Percentiles rank a stretch among this genome's conserved stretches.
phyloP scores from a whole-genome alignment of 2,113 vertebrate genomes.

The Dinomys branickii region DNA sequence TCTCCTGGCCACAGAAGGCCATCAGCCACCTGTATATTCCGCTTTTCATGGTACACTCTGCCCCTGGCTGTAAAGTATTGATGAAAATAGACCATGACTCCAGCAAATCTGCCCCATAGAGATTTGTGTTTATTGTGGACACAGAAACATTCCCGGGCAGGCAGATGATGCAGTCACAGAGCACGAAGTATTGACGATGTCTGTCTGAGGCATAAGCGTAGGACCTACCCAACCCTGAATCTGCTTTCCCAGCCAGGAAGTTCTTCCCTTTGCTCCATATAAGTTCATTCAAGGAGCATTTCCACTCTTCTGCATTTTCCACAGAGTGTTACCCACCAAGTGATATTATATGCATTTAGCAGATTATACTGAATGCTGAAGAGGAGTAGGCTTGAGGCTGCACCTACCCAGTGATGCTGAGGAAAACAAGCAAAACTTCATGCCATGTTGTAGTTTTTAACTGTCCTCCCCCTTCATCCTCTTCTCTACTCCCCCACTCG shows the following conservation, averaged over 20 bases:
- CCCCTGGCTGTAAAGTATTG: not conserved
- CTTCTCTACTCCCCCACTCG: not conserved
- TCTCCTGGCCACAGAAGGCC: not conserved
- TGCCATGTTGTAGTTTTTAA: not conserved
- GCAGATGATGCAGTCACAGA: not conserved
- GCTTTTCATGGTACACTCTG: not conserved
- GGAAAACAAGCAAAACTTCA: not conserved
- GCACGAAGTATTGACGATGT: no score
- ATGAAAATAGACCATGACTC: not conserved
- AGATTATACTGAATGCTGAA: not conserved
- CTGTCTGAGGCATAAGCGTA: no score
- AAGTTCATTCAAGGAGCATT: not conserved
- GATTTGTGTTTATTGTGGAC: not conserved
- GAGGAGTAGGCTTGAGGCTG: not conserved
- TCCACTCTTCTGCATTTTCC: not conserved
- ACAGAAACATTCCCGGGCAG: not conserved
- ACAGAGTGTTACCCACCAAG: not conserved
- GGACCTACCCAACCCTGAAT: not conserved
- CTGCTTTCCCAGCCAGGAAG: not conserved
- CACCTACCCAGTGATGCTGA: not conserved
- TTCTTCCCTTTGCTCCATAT: not conserved
- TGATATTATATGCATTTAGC: not conserved
- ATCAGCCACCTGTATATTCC: not conserved
- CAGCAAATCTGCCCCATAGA: no score
- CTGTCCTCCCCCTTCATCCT: not conserved